phyloP scores from a whole-genome alignment of 2,113 vertebrate genomes.

The Furnarius figulus region DNA sequence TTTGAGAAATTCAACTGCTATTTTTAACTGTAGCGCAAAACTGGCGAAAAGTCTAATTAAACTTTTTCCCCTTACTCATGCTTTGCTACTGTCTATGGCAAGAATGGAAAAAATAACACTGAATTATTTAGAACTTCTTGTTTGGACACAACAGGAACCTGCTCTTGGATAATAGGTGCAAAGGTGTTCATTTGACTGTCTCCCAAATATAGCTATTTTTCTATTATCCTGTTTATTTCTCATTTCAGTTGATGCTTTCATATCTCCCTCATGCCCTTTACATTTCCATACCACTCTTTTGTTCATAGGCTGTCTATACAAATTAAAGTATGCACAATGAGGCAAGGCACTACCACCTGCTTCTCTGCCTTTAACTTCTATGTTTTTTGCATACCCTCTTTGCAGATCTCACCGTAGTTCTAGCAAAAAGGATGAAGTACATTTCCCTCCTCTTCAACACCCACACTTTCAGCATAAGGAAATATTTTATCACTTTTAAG shows the following conservation, averaged over 20 bases:
- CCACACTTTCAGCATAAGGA: not conserved
- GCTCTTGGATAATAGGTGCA: not conserved
- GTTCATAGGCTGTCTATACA: not conserved
- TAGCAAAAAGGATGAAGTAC: not conserved
- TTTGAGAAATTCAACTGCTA: not conserved
- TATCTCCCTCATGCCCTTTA: not conserved
- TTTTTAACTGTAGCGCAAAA: not conserved
- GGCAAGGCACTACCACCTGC: not conserved
- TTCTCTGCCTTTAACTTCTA: not conserved
- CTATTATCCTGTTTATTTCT: not conserved
- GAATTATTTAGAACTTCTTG: conserved; percentile 1
- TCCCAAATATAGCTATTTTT: not conserved
- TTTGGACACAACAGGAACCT: not conserved
- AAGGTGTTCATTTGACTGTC: not conserved
- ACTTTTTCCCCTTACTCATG: not conserved
- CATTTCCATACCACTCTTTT: not conserved
- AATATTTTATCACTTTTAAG: not conserved
- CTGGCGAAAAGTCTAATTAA: not conserved
- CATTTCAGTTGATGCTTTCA: not conserved
- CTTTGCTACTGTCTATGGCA: not conserved
- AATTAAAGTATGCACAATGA: not conserved
- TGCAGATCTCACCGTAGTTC: not conserved
- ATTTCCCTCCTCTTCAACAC: not conserved
- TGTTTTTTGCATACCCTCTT: not conserved
- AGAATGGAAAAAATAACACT: not conserved